Base-by-base conservation (phyloP, 2,888 invertebrate genomes). In the Ferrisia virgata region DNA sequence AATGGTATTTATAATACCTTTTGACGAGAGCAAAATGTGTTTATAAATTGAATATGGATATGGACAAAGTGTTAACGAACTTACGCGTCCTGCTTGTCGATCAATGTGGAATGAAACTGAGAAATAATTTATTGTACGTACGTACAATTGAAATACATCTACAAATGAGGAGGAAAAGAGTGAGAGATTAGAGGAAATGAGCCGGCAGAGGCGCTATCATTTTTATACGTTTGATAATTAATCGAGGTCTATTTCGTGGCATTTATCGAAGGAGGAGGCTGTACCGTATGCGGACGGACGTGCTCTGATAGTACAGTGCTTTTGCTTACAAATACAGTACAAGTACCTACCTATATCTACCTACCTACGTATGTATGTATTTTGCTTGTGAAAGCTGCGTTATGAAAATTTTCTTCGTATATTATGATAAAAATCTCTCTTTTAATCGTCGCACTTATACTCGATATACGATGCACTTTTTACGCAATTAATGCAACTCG, bases 221-320 rank as follows among this genome's bases (percentile, higher is more conserved):
- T 47, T 47, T 47, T n/a, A 47, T 47, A 64, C n/a, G n/a, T 64
- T 64, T 25, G 58, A 64, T 64, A 64, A 64, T 64, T 64, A 64
- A 64, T 64, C 28, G 58, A 47, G 58, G 11, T 28, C 58, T 64
- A 64, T 64, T 64, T 64, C 58, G 11, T 64, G 25, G 58, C 58
- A 28, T 64, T 64, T 64, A 64, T 64, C 58, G 58, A 25, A 47
- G 47, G 6, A 47, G 18, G 2, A 64, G 28, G 58, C 28, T 4
- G 11, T 9, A 28, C 4, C n/a, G n/a, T n/a, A n/a, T n/a, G n/a
- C n/a, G n/a, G n/a, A n/a, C 25, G 13, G 22, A 64, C 22, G 28
- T 64, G 58, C 28, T 64, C 58, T 28, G 28, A 28, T 64, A 28
- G 22, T 22, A 58, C 2, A 28, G 39, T 11, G 39, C 39, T 39